These are phyloP conservation scores for Petroica traversi DNA, from an alignment of 2,113 vertebrate genomes.

Conservation along the genomic window DNA sequence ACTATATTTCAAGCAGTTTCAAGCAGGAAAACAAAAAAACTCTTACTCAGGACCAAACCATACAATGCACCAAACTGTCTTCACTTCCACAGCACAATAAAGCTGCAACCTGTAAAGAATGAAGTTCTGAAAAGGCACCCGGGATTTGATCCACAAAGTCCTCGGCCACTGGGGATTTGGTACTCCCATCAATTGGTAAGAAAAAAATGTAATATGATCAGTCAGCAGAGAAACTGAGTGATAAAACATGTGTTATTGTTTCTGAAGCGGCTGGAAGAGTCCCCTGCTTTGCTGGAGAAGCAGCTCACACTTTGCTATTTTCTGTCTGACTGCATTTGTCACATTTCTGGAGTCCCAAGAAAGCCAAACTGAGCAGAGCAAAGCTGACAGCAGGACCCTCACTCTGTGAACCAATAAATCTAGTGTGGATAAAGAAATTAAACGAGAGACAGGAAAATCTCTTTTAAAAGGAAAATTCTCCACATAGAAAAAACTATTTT, in stretches of 20 bases:
- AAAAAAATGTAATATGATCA: neutral
- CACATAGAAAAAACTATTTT: neutral
- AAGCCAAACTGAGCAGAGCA: neutral
- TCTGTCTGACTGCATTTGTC: neutral
- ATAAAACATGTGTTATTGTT: neutral
- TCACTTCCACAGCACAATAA: accelerated
- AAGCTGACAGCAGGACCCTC: neutral
- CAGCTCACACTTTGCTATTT: neutral
- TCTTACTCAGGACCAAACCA: neutral
- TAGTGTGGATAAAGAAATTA: neutral
- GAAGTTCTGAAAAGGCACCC: neutral
- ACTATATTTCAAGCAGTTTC: neutral
- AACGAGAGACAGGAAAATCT: neutral
- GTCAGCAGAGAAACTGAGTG: neutral
- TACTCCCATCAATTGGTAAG: neutral
- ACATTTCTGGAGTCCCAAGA: neutral
- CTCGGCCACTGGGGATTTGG: neutral
- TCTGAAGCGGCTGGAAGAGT: neutral
- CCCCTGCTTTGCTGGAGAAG: neutral
- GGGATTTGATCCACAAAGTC: neutral
- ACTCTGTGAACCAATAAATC: neutral
- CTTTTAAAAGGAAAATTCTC: neutral
- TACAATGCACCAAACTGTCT: neutral
- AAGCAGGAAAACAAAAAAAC: neutral
- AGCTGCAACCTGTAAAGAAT: neutral